These are phyloP conservation scores for Pteronura brasiliensis DNA, from an alignment of 2,113 vertebrate genomes.

Conservation along the genomic window DNA sequence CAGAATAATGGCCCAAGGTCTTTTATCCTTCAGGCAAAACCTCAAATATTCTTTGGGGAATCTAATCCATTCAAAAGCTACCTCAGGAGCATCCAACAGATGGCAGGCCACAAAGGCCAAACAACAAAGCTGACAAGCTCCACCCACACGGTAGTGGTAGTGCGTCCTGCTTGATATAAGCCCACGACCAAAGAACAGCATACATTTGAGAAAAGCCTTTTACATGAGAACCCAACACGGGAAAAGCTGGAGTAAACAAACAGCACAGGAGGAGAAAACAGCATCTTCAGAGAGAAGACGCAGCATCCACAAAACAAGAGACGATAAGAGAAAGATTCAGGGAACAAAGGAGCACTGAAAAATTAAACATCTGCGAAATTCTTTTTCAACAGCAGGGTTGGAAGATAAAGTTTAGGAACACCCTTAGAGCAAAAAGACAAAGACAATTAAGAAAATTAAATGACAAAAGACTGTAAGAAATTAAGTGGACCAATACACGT, in stretches of 20 bases:
- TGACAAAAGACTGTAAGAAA: background rate
- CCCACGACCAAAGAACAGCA: background rate
- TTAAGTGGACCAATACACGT: background rate
- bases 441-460: background rate
- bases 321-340: background rate
- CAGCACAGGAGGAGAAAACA: background rate
- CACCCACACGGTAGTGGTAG: background rate
- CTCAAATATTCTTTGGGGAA: background rate
- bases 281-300: background rate
- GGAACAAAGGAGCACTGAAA: background rate
- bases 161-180: background rate
- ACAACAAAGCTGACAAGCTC: background rate
- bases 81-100: background rate
- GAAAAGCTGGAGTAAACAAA: background rate
- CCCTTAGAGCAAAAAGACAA: background rate
- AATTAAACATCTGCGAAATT: background rate
- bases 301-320: background rate
- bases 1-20: background rate
- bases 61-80: background rate
- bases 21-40: background rate
- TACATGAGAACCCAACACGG: background rate
- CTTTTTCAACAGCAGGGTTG: background rate
- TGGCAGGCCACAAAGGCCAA: background rate
- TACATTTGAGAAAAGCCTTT: background rate
- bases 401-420: background rate